phyloP scores from a whole-genome alignment of 2,888 invertebrate species.

The Leptothorax acervorum region DNA sequence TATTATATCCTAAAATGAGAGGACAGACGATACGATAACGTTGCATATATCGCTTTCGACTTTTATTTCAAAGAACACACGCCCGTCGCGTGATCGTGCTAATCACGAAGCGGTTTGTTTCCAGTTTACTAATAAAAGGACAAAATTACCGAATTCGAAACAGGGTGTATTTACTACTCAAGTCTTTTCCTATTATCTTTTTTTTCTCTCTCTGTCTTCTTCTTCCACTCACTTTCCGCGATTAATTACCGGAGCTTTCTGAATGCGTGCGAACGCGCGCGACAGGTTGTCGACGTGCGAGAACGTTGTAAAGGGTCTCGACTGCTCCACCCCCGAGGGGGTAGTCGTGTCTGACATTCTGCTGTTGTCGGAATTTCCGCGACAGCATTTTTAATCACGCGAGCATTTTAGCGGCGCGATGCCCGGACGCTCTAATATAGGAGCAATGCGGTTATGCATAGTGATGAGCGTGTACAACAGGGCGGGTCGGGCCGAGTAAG shows the following conservation, averaged over 20 bases:
- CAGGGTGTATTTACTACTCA: slow-evolving; percentile 22
- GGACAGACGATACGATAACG: background rate
- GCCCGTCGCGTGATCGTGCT: background rate
- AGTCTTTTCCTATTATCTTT: background rate
- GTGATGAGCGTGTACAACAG: slow-evolving; percentile 76
- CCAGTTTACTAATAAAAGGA: background rate
- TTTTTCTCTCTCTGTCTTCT: background rate
- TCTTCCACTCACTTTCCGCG: slow-evolving; percentile 51
- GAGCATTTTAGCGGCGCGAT: slow-evolving; percentile 78
- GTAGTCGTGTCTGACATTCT: slow-evolving; percentile 75
- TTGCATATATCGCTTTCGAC: background rate
- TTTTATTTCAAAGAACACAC: background rate
- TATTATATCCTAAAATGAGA: background rate
- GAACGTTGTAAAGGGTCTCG: slow-evolving; percentile 60
- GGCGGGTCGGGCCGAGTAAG: slow-evolving; percentile 61
- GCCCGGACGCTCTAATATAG: slow-evolving; percentile 82
- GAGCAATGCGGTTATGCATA: slow-evolving; percentile 84
- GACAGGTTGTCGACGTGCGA: slow-evolving; percentile 76
- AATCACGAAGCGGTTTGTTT: background rate
- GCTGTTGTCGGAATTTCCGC: slow-evolving; percentile 80
- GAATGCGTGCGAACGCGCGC: slow-evolving; percentile 55
- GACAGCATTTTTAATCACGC: slow-evolving; percentile 85
- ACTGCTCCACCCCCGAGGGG: slow-evolving; percentile 37
- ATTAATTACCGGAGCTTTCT: slow-evolving; percentile 66
- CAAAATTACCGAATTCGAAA: slow-evolving; percentile 10